Percentiles rank a stretch among this genome's conserved stretches.
These are phyloP conservation scores for Drosophila putrida DNA, from an alignment of 2,888 invertebrate genomes.

Conservation along the genomic window DNA sequence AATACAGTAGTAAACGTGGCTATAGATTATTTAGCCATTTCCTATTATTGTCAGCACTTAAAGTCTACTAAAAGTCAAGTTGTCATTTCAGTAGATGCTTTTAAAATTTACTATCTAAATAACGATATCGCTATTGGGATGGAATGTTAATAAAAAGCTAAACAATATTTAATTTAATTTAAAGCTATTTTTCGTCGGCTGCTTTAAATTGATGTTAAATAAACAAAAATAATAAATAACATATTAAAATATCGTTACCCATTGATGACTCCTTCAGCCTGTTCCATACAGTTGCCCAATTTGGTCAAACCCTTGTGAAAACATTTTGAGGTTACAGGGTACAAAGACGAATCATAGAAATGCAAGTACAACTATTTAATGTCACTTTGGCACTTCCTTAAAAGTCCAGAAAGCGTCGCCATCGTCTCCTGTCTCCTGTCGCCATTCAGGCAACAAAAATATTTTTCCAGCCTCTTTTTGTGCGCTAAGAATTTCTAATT, in stretches of 20 bases:
- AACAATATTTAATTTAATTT: too few species aligned
- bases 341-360: conserved; percentile 39
- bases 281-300: background rate
- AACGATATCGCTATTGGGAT: too few species aligned
- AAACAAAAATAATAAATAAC: background rate
- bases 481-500: conserved; percentile 79
- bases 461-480: conserved; percentile 66
- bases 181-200: too few species aligned
- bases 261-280: too few species aligned
- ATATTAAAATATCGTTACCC: too few species aligned
- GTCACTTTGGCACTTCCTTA: conserved; percentile 80
- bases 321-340: background rate
- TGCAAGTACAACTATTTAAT: conserved; percentile 76
- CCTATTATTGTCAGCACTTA: too few species aligned
- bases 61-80: too few species aligned
- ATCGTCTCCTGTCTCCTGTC: conserved; percentile 30
- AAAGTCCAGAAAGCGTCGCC: conserved; percentile 63
- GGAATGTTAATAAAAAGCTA: too few species aligned
- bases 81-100: too few species aligned
- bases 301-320: background rate
- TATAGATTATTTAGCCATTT: too few species aligned
- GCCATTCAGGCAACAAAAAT: conserved; percentile 59
- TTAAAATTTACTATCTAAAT: too few species aligned
- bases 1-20: too few species aligned
- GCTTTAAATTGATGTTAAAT: background rate